Base-by-base conservation (phyloP, 2,888 invertebrate genomes). In the Orthonevra nobilis region DNA sequence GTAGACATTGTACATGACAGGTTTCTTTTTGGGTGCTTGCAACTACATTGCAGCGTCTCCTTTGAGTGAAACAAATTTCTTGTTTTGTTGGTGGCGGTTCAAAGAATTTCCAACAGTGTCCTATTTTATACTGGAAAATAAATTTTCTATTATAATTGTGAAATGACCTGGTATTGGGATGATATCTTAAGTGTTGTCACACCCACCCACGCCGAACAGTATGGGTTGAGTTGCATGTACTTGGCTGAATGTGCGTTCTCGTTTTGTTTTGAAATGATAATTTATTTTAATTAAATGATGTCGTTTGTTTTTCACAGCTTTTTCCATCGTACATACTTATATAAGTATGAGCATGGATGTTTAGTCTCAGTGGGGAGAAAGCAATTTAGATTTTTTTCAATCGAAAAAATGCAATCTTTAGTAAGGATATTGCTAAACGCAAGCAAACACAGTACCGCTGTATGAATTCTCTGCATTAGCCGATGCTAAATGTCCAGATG, bases 111-210 rank as follows among this genome's bases (percentile, higher is more conserved):
- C 32, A 30, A 14, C 15, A 20, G 69, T 63, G 75, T 75, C 75
- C 75, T 75, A 75, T 70, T 75, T 75, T 40, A 34, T 72, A 63
- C 72, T 77, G 77, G 77, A 77, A 77, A 77, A 77, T 40, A 56
- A n/a, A 52, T 75, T 50, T 56, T 64, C 70, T 48, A 72, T 77
- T 60, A 64, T 52, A 64, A 36, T 66, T 58, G 34, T 17, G 15
- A 68, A 23, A 36, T 44, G 36, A 36, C 34, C 14, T 9, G 36
- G 52, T 52, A 60, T 54, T 56, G 34, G 69, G 56, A 56, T 52
- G 70, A 58, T 50, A 52, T 70, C 56, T 58, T 34, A 72, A 60
- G 44, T 44, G 54, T 44, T 68, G 74, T 68, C 74, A 61, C 46
- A n/a, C 23, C 4, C 72, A 44, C 77, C 64, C 64, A 66, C 72